Evolutionary conservation across 2,797 vertebrate genomes (phyloP), one percentile per base, ranked within the genome.

Genomic region (Kryptopterus vitreolus): DNA sequence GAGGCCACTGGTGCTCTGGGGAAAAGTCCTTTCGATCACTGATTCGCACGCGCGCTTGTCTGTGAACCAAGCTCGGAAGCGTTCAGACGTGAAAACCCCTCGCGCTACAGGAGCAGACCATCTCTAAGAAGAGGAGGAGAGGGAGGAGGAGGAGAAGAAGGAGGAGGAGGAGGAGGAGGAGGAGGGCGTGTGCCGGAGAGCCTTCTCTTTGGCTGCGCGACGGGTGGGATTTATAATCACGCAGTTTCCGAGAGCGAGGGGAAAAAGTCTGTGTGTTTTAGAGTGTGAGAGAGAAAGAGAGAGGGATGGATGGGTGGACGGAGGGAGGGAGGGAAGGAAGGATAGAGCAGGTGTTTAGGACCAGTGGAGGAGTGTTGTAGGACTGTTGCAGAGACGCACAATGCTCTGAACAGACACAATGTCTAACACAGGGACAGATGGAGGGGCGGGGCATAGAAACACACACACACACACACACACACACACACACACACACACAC

Each of bases 341-440:
- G 13, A 86, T 66, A 12, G 87, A 80, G 86, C 89, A 92, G 88
- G 89, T 88, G 84, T 86, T 77, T 82, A 90, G 46, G 79, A 63
- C 65, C 46, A 76, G 62, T 66, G 87, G 90, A 62, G 89, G 90
- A 55, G 89, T 93, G 90, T 87, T 87, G 87, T 86, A 52, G n/a
- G 43, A 31, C 31, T 57, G 52, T 55, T 12, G 31, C 52, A 38
- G 33, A n/a, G 52, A 73, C 89, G 91, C 88, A 90, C 88, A 71
- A 86, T 84, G 88, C 85, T 92, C 91, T 92, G 90, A 91, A 93
- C 89, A 91, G 90, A 90, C 92, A 92, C 59, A 88, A 87, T 90
- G 91, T 87, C 91, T 77, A 72, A 63, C 50, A 55, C 89, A 91
- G 79, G 90, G 93, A 90, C 93, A 95, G 94, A 94, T 90, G 93